A percentile compares a stretch with the other conserved stretches of the same genome.
phyloP scores from a whole-genome alignment of 2,797 vertebrate genomes.

The Coranthus polyacanthus region DNA sequence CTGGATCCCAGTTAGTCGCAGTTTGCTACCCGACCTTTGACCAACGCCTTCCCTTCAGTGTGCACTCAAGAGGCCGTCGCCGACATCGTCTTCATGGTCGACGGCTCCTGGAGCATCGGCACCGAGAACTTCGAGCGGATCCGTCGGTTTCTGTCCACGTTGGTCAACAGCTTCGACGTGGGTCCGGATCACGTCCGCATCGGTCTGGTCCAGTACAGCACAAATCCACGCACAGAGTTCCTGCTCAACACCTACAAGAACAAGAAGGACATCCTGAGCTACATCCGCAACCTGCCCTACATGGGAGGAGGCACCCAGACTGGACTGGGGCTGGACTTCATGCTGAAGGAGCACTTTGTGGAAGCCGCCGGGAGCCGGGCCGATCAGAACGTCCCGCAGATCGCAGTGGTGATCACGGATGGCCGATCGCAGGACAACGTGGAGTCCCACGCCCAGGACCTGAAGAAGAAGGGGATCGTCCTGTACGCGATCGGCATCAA shows the following conservation, averaged over 20 bases:
- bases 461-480: slow-evolving; percentile 79
- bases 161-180: slow-evolving; percentile 84
- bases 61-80: slow-evolving; percentile 85
- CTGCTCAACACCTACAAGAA: slow-evolving; percentile 75
- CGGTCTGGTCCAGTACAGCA: slow-evolving; percentile 86
- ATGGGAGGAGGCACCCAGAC: slow-evolving; percentile 79
- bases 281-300: slow-evolving; percentile 78
- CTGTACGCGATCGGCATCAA: slow-evolving; percentile 86
- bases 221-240: slow-evolving; percentile 79
- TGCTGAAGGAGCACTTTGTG: slow-evolving; percentile 82
- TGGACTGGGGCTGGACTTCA: slow-evolving; percentile 80
- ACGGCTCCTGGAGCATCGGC: slow-evolving; percentile 85
- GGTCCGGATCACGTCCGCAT: slow-evolving; percentile 82
- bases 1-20: no score
- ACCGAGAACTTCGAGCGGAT: slow-evolving; percentile 77
- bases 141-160: slow-evolving; percentile 79
- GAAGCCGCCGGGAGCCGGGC: slow-evolving; percentile 75
- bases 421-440: slow-evolving; percentile 83
- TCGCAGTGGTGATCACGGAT: slow-evolving; percentile 85
- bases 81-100: slow-evolving; percentile 89
- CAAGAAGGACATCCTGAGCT: slow-evolving; percentile 72
- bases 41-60: slow-evolving; percentile 62
- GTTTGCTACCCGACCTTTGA: no score
- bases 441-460: slow-evolving; percentile 48
- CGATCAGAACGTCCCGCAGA: slow-evolving; percentile 76